A percentile compares a stretch with the other conserved stretches of the same genome.
phyloP scores from a whole-genome alignment of 1,140 invertebrate species.

The Lanistes nyassanus region DNA sequence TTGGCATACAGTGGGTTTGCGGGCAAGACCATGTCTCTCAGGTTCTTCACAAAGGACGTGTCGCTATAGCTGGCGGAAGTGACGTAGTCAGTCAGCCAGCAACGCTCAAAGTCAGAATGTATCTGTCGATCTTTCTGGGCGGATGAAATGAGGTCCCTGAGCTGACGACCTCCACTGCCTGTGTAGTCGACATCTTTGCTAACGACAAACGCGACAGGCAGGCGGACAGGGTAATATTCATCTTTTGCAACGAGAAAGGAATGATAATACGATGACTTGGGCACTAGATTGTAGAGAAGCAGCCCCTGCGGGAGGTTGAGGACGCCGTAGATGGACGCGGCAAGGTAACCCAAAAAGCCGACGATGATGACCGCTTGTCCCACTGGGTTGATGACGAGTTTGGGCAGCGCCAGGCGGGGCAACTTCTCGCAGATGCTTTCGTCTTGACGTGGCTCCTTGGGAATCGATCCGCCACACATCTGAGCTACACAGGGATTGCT shows the following conservation, averaged over 20 bases:
- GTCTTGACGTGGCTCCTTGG: conserved; percentile 5
- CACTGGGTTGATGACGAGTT: conserved; percentile 68
- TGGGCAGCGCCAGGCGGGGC: conserved; percentile 25
- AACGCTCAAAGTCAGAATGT: conserved; percentile 21
- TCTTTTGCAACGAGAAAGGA: conserved; percentile 25
- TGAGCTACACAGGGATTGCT: background rate
- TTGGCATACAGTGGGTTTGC: conserved; percentile 70
- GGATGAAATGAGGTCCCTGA: conserved; percentile 19
- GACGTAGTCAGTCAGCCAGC: conserved; percentile 32
- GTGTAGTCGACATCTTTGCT: conserved; percentile 17
- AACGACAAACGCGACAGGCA: conserved; percentile 30
- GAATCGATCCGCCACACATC: conserved; percentile 22
- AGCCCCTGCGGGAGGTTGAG: conserved; percentile 86
- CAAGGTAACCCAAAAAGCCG: conserved; percentile 84
- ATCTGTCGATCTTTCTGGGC: conserved; percentile 22
- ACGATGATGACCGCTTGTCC: conserved; percentile 75
- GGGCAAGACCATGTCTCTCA: conserved; percentile 67
- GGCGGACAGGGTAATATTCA: conserved; percentile 23
- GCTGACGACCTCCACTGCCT: conserved; percentile 2
- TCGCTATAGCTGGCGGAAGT: conserved; percentile 13
- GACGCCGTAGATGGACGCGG: conserved; percentile 87
- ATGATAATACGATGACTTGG: conserved; percentile 57
- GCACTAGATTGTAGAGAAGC: conserved; percentile 71
- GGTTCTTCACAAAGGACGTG: conserved; percentile 17
- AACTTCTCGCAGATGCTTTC: conserved; percentile 29